Percentiles rank a stretch among this genome's conserved stretches.
Conservation (phyloP, 2,113 vertebrate species). For the Thamnaconus septentrionalis region DNA sequence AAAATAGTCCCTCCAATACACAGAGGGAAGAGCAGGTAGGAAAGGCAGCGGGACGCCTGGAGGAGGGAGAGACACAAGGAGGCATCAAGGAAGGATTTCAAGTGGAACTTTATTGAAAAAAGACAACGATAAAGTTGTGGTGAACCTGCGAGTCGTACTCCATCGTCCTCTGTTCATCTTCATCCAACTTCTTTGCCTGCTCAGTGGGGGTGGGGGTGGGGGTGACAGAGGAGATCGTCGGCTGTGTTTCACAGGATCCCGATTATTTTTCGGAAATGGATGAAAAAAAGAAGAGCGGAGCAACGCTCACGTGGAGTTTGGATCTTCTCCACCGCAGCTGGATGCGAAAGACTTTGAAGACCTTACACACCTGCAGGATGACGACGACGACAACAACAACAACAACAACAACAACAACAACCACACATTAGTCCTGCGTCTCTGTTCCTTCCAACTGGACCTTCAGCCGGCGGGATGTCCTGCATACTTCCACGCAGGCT, state of each 20-base stretch:
- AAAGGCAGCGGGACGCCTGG: conserved; percentile 92
- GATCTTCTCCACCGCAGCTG: conserved; percentile 47
- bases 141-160: conserved; percentile 73
- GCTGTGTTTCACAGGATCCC: not conserved
- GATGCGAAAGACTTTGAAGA: conserved; percentile 79
- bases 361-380: conserved; percentile 87
- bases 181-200: conserved; percentile 69
- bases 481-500: conserved; percentile 86
- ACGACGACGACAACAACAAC: not conserved
- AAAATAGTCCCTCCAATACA: conserved; percentile 90
- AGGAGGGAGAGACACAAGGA: not conserved
- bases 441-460: not conserved
- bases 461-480: not conserved
- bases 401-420: too few species aligned
- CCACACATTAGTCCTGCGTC: too few species aligned
- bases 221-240: not conserved
- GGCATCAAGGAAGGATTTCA: not conserved
- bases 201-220: conserved; percentile 1
- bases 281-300: not conserved
- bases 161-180: conserved; percentile 69
- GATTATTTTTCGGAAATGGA: not conserved
- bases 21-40: conserved; percentile 90
- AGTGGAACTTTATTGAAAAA: not conserved
- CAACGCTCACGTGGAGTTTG: conserved; percentile 61
- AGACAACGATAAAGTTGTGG: not conserved